Base-by-base conservation (phyloP, 2,888 invertebrate species). In the Orthonevra nobilis region DNA sequence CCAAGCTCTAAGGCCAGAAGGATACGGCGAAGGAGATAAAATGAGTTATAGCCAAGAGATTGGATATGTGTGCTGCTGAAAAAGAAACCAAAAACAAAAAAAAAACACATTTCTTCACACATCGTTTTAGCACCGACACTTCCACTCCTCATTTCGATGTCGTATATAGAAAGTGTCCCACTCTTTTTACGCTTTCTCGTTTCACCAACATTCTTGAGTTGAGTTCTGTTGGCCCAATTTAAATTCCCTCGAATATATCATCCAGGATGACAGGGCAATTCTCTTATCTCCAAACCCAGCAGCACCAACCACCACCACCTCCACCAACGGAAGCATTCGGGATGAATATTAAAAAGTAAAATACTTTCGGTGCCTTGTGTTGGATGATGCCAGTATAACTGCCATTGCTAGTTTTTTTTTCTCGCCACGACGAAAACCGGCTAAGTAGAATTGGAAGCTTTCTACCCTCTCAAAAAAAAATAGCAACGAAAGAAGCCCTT, bases 261-360 rank as follows among this genome's bases (percentile, higher is more conserved):
- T 92, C 91, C 89, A 89, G 90, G 91, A 91, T 91, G 91, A 92
- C 91, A 92, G 92, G 91, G 91, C 92, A 92, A 92, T 92, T 92
- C 92, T 91, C 91, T 91, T 91, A 91, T 91, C 91, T 91, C 89
- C 85, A 84, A 88, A 89, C 85, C 87, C 88, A 88, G 88, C 87
- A 87, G 83, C 79, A 73, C 40, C 66, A 54, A 42, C 23, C 42
- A 40, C 26, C 46, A 44, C 14, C 40, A 56, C 42, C 28, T 54
- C 64, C 30, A 60, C 38, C 10, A 60, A 52, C 52, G 12, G 42
- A n/a, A 79, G 66, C 81, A 52, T 69, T 74, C 52, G 74, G 63
- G 81, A 81, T 81, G 81, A 81, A 81, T 81, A 81, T 81, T 79
- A 79, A 79, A 79, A 79, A 79, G 79, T 66, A 61, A 66, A 79